Base-by-base conservation (phyloP, 1,140 invertebrate genomes). In the Drosophila tani region DNA sequence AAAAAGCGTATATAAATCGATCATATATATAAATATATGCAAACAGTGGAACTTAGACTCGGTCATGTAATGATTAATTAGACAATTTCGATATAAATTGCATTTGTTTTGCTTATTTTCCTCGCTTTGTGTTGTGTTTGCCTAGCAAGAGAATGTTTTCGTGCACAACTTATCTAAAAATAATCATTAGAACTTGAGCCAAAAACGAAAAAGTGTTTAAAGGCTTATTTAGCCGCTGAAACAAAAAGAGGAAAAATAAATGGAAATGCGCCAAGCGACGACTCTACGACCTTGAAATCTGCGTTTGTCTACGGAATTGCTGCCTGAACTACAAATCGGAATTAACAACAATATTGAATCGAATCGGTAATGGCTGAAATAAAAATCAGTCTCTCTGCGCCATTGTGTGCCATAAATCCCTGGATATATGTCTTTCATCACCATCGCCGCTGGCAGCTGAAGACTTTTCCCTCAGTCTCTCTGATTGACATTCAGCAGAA, bases 171-270 rank as follows among this genome's bases (percentile, higher is more conserved):
- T 81, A 71, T 75, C 84, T 88, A 88, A 81, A 88, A 88, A 88
- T 88, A 88, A 79, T 50, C 62, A 81, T 79, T 75, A 88, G 85
- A 88, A 90, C 69, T 75, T 81, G 81, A 81, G 84, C 84, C 84
- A 88, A 90, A 83, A 86, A 66, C 55, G 21, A 73, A 79, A 74
- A 63, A 74, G 46, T 73, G 68, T 60, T 49, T 74, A 73, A 73
- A 74, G 69, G 70, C 69, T 73, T 73, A 71, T 73, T 73, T 57
- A 43, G 65, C 15, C 14, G 38, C 45, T 11, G 29, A 59, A 65
- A 53, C 43, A 50, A 47, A 59, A 38, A 21, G 15, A 77, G 47
- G 27, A 49, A 79, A 75, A 65, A 71, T 29, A 79, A 80, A 53
- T 64, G 74, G 62, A 64, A 80, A 63, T 81, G 66, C 79, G 65